Evolutionary conservation across 2,888 invertebrate species (phyloP), one percentile per base, ranked within the genome.

Genomic region (Macrophya alboannulata): DNA sequence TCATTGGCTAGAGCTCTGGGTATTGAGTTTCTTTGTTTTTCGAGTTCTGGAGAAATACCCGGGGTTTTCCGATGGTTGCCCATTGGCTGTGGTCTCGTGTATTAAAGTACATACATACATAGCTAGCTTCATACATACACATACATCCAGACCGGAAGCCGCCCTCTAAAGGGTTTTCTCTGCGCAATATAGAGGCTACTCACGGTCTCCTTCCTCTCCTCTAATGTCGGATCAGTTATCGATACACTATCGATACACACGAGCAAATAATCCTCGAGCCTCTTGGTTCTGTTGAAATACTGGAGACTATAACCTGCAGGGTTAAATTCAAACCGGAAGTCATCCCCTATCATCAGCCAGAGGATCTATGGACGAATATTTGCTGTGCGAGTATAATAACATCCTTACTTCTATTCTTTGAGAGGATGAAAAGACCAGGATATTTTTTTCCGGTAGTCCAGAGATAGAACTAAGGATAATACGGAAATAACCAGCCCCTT

Each of bases 1-100:
- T 77, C 48, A 77, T 77, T 77, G 77, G 77, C n/a, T 77, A 37
- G 48, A 55, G 9, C 31, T 45, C 31, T 15, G 17, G 77, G 31
- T 77, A 77, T 77, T 25, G 51, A 77, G 31, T 48, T 77, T 51
- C 77, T 77, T 77, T 77, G 77, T 77, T 77, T 48, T 51, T 77
- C 77, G 77, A 55, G 77, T 77, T 74, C 72, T 68, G 37, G 15
- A 31, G 12, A 37, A 8, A 68, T 31, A 68, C 68, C 25, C 5
- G 31, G 55, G 68, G 68, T 17, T 68, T 31, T 15, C 31, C 31
- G 68, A 68, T 45, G 74, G 74, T 74, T 45, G 45, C 74, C 25
- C 74, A 45, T 45, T 8, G 21, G 74, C 31, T 37, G 17, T 31
- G 25, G 3, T 43, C 21, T 45, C 21, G 45, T 74, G 74, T 71